These are phyloP conservation scores for Drosophila kanapiae DNA, from an alignment of 1,140 invertebrate species.

Conservation along the genomic window DNA sequence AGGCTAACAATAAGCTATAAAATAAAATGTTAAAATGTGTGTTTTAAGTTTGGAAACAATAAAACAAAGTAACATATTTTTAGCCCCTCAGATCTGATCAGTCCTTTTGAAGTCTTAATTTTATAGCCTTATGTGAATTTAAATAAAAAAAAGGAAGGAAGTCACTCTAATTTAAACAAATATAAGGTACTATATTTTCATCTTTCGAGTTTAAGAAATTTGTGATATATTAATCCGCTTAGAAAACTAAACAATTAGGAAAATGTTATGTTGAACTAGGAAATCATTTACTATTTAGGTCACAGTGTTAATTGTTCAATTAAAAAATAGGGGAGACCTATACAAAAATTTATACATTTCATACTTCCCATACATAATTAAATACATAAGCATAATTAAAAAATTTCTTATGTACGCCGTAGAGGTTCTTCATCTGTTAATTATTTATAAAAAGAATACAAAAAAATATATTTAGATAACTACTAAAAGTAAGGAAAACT, in stretches of 20 bases:
- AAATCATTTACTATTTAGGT: background rate
- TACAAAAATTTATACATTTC: too few relatives aligned
- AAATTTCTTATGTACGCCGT: too few relatives aligned
- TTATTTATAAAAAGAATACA: too few relatives aligned
- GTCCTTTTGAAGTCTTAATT: background rate
- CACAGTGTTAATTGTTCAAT: background rate
- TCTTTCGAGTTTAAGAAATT: background rate
- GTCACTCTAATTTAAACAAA: background rate
- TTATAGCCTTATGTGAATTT: background rate
- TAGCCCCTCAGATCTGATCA: background rate
- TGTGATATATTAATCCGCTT: slow-evolving; percentile 3
- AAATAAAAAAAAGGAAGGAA: background rate
- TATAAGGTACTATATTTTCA: background rate
- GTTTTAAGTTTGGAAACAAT: too few relatives aligned
- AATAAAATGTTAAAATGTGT: too few relatives aligned
- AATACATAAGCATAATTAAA: too few relatives aligned
- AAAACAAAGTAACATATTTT: too few relatives aligned
- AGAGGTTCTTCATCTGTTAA: too few relatives aligned
- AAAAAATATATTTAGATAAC: too few relatives aligned
- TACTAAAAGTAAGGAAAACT: background rate
- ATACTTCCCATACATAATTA: too few relatives aligned
- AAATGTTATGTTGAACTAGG: background rate
- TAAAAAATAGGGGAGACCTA: background rate
- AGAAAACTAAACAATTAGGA: background rate
- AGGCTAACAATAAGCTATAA: too few relatives aligned